Evolutionary conservation across 2,888 invertebrate species (phyloP), one percentile per base, ranked within the genome.

Genomic region (Parnassius glacialis): DNA sequence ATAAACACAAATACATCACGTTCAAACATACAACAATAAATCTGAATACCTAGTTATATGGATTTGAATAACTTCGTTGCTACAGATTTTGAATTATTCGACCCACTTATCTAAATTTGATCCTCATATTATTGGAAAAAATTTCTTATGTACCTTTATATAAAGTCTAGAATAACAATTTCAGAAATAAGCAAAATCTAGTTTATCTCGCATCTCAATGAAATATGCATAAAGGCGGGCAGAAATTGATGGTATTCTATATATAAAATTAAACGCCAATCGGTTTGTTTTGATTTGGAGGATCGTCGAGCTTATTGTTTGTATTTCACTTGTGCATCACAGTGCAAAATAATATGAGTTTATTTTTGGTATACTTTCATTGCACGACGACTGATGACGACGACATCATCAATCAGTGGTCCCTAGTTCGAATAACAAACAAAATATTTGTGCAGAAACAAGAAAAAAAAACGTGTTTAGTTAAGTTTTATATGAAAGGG

Each of bases 261-360:
- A 55, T 52, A 55, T 52, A 50, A 44, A 58, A 57, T 62, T 59
- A 55, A 59, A 58, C 47, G n/a, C 47, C 13, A 20, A 51, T 62
- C 51, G 58, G 58, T 62, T 58, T 62, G 62, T 62, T 55, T 62
- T 59, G 55, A 59, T 62, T 62, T 43, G 20, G 44, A 12, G 2
- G 50, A 48, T 50, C 25, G 57, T 12, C 45, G 9, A n/a, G 10
- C 5, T 53, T 13, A 58, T 57, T 62, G 52, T 62, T 51, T 50
- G 47, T 54, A 41, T 16, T 54, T 50, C 54, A 42, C 25, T 41
- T 52, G 45, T 5, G n/a, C 45, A 45, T 45, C 12, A 7, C 45
- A 11, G 7, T 34, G 34, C 34, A 34, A 34, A 34, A 34, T 34
- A 34, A 34, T 34, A 34, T 34, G 34, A 34, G 7, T 34, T 34